These are phyloP conservation scores for Ceratina calcarata DNA, from an alignment of 1,140 invertebrate species.

Conservation along the genomic window DNA sequence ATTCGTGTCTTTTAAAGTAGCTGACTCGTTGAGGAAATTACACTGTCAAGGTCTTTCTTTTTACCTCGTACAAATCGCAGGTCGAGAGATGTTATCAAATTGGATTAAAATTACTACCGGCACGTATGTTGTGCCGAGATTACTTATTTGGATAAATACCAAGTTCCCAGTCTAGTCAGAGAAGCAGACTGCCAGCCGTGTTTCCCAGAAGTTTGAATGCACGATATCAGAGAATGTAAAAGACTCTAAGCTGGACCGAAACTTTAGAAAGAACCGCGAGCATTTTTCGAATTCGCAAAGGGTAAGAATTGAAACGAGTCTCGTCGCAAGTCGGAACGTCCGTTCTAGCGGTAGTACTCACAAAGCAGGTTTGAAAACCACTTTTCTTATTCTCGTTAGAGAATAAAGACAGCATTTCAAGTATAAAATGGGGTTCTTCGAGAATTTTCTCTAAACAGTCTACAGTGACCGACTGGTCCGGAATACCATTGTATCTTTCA, in stretches of 20 bases:
- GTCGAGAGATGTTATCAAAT: not conserved
- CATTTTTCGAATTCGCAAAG: conserved; percentile 20
- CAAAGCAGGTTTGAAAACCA: conserved; percentile 39
- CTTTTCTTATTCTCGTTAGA: conserved; percentile 21
- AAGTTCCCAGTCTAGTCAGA: not conserved
- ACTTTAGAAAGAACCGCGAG: conserved; percentile 16
- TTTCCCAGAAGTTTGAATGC: not conserved
- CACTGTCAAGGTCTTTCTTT: not conserved
- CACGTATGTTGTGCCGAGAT: not conserved
- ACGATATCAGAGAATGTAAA: not conserved
- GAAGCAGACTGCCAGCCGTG: not conserved
- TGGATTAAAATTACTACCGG: not conserved
- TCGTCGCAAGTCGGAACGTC: conserved; percentile 28
- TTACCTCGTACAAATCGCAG: not conserved
- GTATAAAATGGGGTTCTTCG: not conserved
- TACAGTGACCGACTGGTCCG: not conserved
- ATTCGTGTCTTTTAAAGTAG: not conserved
- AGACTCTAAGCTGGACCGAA: conserved; percentile 9
- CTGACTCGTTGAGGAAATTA: not conserved
- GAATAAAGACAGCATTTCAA: conserved; percentile 27
- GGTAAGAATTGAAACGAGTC: conserved; percentile 17
- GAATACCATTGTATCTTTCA: conserved; percentile 33
- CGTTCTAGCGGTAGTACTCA: conserved; percentile 29
- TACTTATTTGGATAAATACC: not conserved
- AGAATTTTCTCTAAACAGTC: conserved; percentile 1